These are phyloP conservation scores for Lepidothrix coronata DNA, from an alignment of 2,113 vertebrate genomes.

Conservation along the genomic window DNA sequence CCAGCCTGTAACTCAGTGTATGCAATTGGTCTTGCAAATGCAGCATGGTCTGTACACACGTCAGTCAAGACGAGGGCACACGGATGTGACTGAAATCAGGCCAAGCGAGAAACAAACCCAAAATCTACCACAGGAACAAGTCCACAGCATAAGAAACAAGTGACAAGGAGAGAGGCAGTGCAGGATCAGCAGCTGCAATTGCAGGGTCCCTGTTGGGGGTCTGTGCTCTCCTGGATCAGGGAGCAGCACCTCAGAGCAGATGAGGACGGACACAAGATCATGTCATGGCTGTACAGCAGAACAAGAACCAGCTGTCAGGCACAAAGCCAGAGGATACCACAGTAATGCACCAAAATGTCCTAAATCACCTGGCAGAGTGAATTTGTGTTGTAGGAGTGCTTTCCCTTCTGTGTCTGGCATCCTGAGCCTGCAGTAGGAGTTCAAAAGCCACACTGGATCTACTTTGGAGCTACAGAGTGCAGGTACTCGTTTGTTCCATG, in stretches of 20 bases:
- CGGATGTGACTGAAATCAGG: not conserved
- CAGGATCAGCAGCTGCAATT: not conserved
- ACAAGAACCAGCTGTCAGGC: not conserved
- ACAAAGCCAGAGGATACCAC: not conserved
- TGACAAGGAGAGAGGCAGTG: not conserved
- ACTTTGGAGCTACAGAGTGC: not conserved
- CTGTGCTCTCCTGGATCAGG: not conserved
- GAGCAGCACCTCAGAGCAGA: not conserved
- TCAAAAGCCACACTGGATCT: not conserved
- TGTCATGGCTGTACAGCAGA: not conserved
- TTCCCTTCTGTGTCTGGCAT: not conserved
- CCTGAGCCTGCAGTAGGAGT: not conserved
- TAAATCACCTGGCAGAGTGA: not conserved
- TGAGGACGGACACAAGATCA: not conserved
- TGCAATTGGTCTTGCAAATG: not conserved
- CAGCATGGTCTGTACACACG: not conserved
- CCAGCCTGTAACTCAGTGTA: not conserved
- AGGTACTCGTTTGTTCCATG: not conserved
- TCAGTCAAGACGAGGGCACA: not conserved
- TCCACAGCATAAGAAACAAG: not conserved
- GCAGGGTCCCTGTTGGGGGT: accelerated
- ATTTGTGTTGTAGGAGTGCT: not conserved
- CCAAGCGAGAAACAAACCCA: not conserved
- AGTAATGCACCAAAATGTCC: not conserved
- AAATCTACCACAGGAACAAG: not conserved